Evolutionary conservation across 2,113 vertebrate species (phyloP), one percentile per base, ranked within the genome.

Genomic region (Vulpes ferrilata): DNA sequence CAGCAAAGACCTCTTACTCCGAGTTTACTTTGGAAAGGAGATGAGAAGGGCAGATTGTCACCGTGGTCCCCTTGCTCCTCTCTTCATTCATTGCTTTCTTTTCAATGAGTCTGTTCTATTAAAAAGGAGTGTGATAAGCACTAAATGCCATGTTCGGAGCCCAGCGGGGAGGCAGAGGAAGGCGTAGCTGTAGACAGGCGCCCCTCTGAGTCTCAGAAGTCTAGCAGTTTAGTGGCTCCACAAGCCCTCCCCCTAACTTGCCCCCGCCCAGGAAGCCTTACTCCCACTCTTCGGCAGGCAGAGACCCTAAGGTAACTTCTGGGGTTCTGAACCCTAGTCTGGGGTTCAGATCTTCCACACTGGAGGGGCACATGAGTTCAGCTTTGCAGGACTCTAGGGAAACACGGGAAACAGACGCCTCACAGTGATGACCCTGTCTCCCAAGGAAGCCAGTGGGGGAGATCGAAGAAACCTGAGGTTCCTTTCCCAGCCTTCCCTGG

Each of bases 11-110:
- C 65, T 95, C 93, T 57, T 35, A 20, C 38, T 55, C 32, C 22
- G 62, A 48, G 43, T 96, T 69, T 60, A 48, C 65, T 96, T 86
- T 71, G 74, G 79, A 60, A 91, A 95, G 96, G 48, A 65, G 25
- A n/a, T 51, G 22, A 76, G 87, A 80, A 91, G 13, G 22, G 60
- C 78, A 90, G 62, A 19, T 82, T 81, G 57, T 74, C 27, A 43
- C 78, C 53, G 55, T 2, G 8, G 25, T 35, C 12, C 62, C 25
- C 76, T 81, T 43, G 2, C 30, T 82, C 32, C 30, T 82, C 32
- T 74, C 38, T 53, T 93, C 76, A 30, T 65, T 65, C 90, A 79
- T 60, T 22, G 57, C 74, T 86, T 95, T 81, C 76, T 90, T 93
- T 57, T 17, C 76, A 90, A 22, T 73, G 11, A 59, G n/a, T 3